A percentile compares a stretch with the other conserved stretches of the same genome.
Evolutionary conservation across 2,888 invertebrate genomes (phyloP).

Genomic region (Ormia ochracea): DNA sequence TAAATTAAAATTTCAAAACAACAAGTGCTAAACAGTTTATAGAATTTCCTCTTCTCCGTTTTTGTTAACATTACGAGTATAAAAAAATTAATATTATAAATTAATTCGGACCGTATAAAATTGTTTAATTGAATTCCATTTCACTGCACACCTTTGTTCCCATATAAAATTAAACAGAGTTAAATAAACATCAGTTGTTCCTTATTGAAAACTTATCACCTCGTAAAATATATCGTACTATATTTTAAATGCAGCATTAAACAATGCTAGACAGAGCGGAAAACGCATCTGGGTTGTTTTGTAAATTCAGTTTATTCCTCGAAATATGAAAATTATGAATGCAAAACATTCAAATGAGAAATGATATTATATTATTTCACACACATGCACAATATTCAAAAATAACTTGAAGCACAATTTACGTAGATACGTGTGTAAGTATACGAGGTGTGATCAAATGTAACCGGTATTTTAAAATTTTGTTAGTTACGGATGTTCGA

Average conservation of each 20-base stretch:
- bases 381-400: not conserved
- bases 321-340: slow-evolving; percentile 52
- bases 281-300: slow-evolving; percentile 39
- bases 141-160: slow-evolving; percentile 39
- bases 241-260: slow-evolving; percentile 1
- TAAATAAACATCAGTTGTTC: slow-evolving; percentile 40
- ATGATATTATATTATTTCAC: slow-evolving; percentile 1
- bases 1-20: slow-evolving; percentile 2
- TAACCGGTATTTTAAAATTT: too few relatives aligned
- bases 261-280: not conserved
- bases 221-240: slow-evolving; percentile 12
- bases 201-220: slow-evolving; percentile 49
- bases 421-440: too few relatives aligned
- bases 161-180: slow-evolving; percentile 19
- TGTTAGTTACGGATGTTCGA: too few relatives aligned
- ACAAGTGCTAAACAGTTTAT: slow-evolving; percentile 29
- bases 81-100: too few relatives aligned
- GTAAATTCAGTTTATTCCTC: slow-evolving; percentile 36
- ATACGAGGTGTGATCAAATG: too few relatives aligned
- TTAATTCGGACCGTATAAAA: not conserved
- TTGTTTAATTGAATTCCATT: slow-evolving; percentile 44
- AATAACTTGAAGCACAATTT: slow-evolving; percentile 7
- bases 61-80: slow-evolving; percentile 18
- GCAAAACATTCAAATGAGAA: slow-evolving; percentile 28
- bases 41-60: slow-evolving; percentile 27